phyloP scores from a whole-genome alignment of 2,888 invertebrate genomes.

The Cantharis rustica region DNA sequence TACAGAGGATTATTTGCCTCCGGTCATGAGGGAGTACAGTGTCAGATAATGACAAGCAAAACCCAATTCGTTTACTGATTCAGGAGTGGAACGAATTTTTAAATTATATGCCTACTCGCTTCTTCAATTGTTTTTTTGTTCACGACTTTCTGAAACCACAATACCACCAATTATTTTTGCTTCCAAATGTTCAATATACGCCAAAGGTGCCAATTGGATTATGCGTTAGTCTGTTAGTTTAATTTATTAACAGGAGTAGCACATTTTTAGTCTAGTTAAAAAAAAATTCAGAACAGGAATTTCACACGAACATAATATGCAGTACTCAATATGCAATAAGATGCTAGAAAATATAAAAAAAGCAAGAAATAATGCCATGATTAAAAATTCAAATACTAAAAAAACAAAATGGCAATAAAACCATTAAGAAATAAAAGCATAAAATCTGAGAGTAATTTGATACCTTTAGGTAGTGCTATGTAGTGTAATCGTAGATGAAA shows the following conservation, averaged over 20 bases:
- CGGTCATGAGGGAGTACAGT: conserved; percentile 5
- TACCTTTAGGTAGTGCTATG: too few relatives aligned
- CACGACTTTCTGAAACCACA: neutral
- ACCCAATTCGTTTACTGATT: conserved; percentile 21
- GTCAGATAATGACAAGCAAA: conserved; percentile 3
- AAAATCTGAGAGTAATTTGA: too few relatives aligned
- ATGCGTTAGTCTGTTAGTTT: neutral
- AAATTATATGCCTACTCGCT: neutral
- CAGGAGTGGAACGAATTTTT: conserved; percentile 27
- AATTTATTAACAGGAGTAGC: neutral
- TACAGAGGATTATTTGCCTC: neutral
- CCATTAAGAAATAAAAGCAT: too few relatives aligned
- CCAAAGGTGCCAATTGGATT: neutral
- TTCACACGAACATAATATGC: too few relatives aligned
- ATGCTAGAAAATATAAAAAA: too few relatives aligned
- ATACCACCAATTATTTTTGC: neutral
- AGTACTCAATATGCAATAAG: too few relatives aligned
- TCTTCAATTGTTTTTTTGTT: neutral
- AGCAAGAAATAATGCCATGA: too few relatives aligned
- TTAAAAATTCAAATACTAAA: too few relatives aligned
- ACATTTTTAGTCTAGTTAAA: neutral
- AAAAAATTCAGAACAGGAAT: too few relatives aligned
- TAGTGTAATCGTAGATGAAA: too few relatives aligned
- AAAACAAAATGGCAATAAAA: too few relatives aligned
- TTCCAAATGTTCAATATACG: neutral